Evolutionary conservation across 2,113 vertebrate species (phyloP), one percentile per base, ranked within the genome.

Genomic region (Speoplatyrhinus poulsoni): DNA sequence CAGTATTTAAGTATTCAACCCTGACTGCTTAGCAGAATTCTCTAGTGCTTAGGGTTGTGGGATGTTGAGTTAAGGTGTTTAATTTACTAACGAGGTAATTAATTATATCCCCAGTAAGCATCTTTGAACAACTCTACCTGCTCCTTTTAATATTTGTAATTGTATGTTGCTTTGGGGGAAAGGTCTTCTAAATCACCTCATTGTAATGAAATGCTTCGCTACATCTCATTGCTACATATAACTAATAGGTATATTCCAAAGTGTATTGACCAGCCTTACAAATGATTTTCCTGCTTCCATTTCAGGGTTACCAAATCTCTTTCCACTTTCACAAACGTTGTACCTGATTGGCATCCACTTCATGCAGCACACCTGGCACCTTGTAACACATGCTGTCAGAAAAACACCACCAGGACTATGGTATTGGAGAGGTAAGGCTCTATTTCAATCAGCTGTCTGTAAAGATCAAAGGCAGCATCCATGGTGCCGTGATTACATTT

Each of bases 341-440:
- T 91, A 10, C 85, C 93, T 41, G 93, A 95, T 1, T 99, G 96
- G 97, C 92, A 90, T 46, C 98, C 97, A 0, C 92, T 96, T 17
- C 92, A 92, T 0, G 95, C 96, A 12, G 48, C 89, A 69, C 93
- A 96, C 75, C 46, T 73, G 12, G 88, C 93, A 58, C 90, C 91
- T 0, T 99, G 98, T 85, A 95, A 90, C 64, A 85, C 61, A 6
- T 99, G 98, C 84, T 48, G 72, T 48, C 87, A 67, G 67, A 92
- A 81, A 79, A 88, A 87, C 50, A 95, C 98, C 85, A 95, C 72
- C 75, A 85, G 90, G 85, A 91, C 86, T 48, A 94, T 98, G 94
- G 62, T 90, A 50, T 83, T 96, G 70, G 92, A 98, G 86, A 92
- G 88, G 98, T 98, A 77, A 72, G 77, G 33, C 6, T 13, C 6